A percentile compares a stretch with the other conserved stretches of the same genome.
These are phyloP conservation scores for Pollenia angustigena DNA, from an alignment of 2,888 invertebrate genomes.

Conservation along the genomic window DNA sequence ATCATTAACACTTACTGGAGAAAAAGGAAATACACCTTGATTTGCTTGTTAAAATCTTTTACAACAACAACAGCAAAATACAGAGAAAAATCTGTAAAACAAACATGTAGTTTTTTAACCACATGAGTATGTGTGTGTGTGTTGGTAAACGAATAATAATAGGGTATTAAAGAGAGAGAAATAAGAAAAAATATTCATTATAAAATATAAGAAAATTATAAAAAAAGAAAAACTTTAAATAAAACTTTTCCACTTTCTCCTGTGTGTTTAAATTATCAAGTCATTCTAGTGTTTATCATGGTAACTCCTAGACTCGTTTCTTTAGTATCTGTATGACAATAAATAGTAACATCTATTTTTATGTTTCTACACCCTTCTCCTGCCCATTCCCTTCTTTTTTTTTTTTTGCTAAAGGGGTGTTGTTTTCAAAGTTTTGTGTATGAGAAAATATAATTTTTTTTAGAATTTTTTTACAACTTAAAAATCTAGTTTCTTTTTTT, in stretches of 20 bases:
- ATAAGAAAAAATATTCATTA: not conserved
- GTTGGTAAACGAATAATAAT: not conserved
- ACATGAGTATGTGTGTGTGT: not conserved
- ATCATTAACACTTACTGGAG: not conserved
- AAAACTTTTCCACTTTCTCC: not conserved
- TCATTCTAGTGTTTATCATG: not conserved
- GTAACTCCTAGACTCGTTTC: not conserved
- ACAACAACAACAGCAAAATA: not conserved
- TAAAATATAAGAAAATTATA: not conserved
- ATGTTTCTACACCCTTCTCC: not conserved
- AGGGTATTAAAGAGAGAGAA: not conserved
- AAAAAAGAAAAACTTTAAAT: not conserved
- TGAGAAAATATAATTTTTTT: not conserved
- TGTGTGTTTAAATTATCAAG: not conserved
- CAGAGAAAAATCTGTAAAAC: not conserved
- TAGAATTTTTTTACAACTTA: not conserved
- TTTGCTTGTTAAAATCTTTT: not conserved
- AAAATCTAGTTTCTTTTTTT: not conserved
- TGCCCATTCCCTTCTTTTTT: not conserved
- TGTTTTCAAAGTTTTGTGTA: not conserved
- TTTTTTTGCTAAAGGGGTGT: not conserved
- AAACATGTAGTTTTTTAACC: not conserved
- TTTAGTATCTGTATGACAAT: not conserved
- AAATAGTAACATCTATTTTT: not conserved
- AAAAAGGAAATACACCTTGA: slow-evolving; percentile 4